Base-by-base conservation (phyloP, 2,888 invertebrate species). In the Cylindroiulus punctatus region DNA sequence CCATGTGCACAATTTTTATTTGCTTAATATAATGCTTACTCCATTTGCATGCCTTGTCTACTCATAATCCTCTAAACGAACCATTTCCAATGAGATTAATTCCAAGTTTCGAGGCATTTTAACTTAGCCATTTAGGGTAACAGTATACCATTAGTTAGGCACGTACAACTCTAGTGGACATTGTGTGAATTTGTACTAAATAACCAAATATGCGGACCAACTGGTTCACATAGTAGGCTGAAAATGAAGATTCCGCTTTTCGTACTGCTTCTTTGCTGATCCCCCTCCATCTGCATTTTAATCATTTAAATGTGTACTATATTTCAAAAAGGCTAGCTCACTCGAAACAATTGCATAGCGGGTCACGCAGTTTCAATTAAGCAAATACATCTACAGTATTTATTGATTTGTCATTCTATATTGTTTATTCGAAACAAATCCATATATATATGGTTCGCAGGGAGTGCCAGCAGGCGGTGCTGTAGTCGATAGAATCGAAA, bases 1-100 rank as follows among this genome's bases (percentile, higher is more conserved):
- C 30, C 12, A 12, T 76, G 30, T 76, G 76, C 30, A 7, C 26
- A 76, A 17, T 76, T 76, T 76, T 76, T 76, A 30, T 76, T 76
- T 76, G 17, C 76, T 76, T 30, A 30, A 76, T 30, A 10, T 30
- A 76, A 76, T 76, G 30, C 26, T 17, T 76, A 76, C 4, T 12
- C 76, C 76, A 76, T 76, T 76, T 76, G 76, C 76, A 76, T 76
- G 30, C 76, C 76, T 30, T 76, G 76, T 76, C 76, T 76, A 76
- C 76, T 76, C 76, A 30, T 76, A 76, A 76, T 76, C 76, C 14
- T 17, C 76, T 30, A 76, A 76, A 76, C 76, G 76, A 76, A 30
- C 76, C 76, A 76, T 76, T 76, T 76, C 76, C 30, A 76, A 76
- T 76, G 1, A 30, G 30, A 76, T 76, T 76, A 76, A 76, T 76